phyloP scores from a whole-genome alignment of 2,797 vertebrate genomes.

The Epinephelus malabaricus region DNA sequence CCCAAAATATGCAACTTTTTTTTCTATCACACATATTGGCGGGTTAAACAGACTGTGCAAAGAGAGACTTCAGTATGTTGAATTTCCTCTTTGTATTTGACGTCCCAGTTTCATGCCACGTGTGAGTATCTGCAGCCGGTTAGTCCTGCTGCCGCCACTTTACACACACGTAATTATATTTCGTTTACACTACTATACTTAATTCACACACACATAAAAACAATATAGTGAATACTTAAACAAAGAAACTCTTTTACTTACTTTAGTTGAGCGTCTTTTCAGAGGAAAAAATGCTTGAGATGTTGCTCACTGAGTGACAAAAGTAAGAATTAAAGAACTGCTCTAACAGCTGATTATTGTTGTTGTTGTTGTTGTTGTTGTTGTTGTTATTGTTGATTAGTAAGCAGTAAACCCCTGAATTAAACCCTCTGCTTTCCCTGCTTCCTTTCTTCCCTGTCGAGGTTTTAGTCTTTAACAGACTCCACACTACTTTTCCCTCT shows the following conservation, averaged over 20 bases:
- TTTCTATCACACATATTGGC: rapidly evolving
- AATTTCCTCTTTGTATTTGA: not conserved
- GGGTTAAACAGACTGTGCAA: not conserved
- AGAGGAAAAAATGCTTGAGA: not conserved
- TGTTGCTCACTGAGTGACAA: not conserved
- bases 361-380: not conserved
- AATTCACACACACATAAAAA: not conserved
- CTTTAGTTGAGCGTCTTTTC: constrained; percentile 56
- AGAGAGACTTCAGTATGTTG: too few relatives aligned
- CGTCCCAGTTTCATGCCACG: constrained; percentile 63
- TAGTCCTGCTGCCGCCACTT: not conserved
- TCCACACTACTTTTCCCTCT: constrained; percentile 48
- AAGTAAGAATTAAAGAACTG: not conserved
- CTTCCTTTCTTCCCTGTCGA: constrained; percentile 32
- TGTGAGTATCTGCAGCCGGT: constrained; percentile 50
- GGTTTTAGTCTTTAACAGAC: constrained; percentile 8
- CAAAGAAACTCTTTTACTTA: constrained; percentile 59
- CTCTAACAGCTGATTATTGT: not conserved
- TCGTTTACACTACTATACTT: not conserved
- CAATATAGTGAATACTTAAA: not conserved
- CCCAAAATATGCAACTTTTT: not conserved
- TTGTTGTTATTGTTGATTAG: not conserved
- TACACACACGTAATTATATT: not conserved
- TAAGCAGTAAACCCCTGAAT: not conserved
- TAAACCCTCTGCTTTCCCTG: not conserved